These are phyloP conservation scores for Phengaris arion DNA, from an alignment of 2,888 invertebrate species.

Conservation along the genomic window DNA sequence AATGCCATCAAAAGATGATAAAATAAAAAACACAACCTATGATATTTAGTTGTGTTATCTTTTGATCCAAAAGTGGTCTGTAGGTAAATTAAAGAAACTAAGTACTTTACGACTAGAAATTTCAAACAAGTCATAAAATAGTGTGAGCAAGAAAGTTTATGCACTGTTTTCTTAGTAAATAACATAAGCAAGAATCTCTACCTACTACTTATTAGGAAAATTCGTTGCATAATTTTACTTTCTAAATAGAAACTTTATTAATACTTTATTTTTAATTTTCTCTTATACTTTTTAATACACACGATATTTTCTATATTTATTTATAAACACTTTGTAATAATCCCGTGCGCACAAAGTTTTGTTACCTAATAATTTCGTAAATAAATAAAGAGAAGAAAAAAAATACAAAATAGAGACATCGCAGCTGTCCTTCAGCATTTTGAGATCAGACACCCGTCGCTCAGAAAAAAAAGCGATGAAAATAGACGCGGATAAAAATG, in stretches of 20 bases:
- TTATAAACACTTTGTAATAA: neutral
- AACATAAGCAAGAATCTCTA: slow-evolving; percentile 1
- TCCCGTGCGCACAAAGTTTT: neutral
- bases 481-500: slow-evolving; percentile 22
- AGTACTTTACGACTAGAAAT: slow-evolving; percentile 13
- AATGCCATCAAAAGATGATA: neutral
- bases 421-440: slow-evolving; percentile 25
- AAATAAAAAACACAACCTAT: neutral
- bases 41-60: neutral
- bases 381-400: neutral
- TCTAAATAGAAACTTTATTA: neutral
- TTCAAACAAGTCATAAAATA: slow-evolving; percentile 18
- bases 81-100: neutral
- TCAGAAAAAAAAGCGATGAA: neutral
- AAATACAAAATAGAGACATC: slow-evolving; percentile 6
- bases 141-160: neutral
- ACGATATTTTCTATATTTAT: neutral
- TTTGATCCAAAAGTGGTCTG: neutral
- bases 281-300: neutral
- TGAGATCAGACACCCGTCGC: slow-evolving; percentile 10
- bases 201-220: neutral
- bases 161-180: neutral
- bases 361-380: neutral
- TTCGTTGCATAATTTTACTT: slow-evolving; percentile 3
- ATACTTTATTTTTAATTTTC: neutral